phyloP scores from a whole-genome alignment of 2,888 invertebrate genomes.

The Furcula furcula region DNA sequence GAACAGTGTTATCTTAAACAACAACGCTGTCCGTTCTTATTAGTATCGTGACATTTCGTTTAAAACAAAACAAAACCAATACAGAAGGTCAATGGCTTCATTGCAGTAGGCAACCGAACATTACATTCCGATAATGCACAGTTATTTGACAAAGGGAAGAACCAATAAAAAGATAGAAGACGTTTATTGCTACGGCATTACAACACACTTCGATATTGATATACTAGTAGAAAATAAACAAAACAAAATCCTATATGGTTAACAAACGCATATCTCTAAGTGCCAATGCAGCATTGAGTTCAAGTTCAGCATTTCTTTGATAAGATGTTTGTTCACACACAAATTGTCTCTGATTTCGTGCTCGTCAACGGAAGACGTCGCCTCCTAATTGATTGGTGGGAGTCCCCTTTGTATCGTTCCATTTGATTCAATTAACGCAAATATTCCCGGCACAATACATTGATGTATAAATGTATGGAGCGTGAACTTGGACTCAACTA shows the following conservation, averaged over 20 bases:
- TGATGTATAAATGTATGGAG: slow-evolving; percentile 16
- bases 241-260: no score
- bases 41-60: not conserved
- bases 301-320: no score
- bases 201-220: no score
- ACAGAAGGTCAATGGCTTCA: not conserved
- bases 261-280: no score
- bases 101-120: no score
- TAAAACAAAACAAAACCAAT: not conserved
- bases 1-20: not conserved
- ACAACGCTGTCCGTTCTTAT: not conserved
- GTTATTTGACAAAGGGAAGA: no score
- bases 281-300: no score
- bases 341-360: slow-evolving; percentile 12
- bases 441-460: slow-evolving; percentile 12
- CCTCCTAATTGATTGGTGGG: slow-evolving; percentile 17
- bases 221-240: no score
- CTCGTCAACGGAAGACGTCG: slow-evolving; percentile 18
- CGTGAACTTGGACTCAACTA: slow-evolving; percentile 17
- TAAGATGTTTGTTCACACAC: slow-evolving; percentile 8
- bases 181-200: no score
- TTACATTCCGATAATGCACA: no score
- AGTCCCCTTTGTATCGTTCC: slow-evolving; percentile 16
- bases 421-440: slow-evolving; percentile 23
- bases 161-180: no score